Evolutionary conservation across 1,140 invertebrate genomes (phyloP), one percentile per base, ranked within the genome.

Genomic region (Luehdorfia chinensis): DNA sequence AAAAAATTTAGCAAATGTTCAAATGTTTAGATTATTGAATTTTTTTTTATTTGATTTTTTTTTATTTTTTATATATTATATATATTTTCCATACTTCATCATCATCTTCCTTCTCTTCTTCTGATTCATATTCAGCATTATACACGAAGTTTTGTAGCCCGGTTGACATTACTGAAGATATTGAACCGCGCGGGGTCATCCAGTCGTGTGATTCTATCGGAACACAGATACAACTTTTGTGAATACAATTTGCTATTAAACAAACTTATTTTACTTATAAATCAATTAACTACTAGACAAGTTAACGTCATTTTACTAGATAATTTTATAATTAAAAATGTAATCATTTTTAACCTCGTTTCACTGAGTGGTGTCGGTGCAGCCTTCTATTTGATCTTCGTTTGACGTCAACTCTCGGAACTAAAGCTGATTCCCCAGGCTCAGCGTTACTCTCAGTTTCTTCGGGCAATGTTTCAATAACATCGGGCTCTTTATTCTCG

Each of bases 141-240:
- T 70, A 77, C 0, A 74, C 61, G 30, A 76, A 83, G 46, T 69
- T 79, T 21, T 75, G 70, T 2, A 81, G 11, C 1, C 76, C 81
- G 9, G 70, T 60, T 0, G 81, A 85, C 55, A 85, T 72, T 0
- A 83, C 75, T 0, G 81, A 85, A 2, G 64, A 61, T 0, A 85
- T 79, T 0, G 81, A 85, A 5, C 68, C 75, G 0, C 81, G 69
- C 0, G 81, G 81, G 4, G 76, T 81, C 71, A 85, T 72, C 81
- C 81, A 83, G 31, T 85, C 81, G n/a, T 71, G 72, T 4, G 73
- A 70, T 18, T 79, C 78, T 84, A 28, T 7, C 53, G 70, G 43
- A 18, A n/a, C 14, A 19, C 8, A 14, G 12, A 11, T 36, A 48
- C 32, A 15, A 50, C 11, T 21, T 28, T 14, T 14, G 11, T 45